A percentile compares a stretch with the other conserved stretches of the same genome.
Evolutionary conservation across 2,113 vertebrate genomes (phyloP).

Genomic region (Orthochromis malagaraziensis): DNA sequence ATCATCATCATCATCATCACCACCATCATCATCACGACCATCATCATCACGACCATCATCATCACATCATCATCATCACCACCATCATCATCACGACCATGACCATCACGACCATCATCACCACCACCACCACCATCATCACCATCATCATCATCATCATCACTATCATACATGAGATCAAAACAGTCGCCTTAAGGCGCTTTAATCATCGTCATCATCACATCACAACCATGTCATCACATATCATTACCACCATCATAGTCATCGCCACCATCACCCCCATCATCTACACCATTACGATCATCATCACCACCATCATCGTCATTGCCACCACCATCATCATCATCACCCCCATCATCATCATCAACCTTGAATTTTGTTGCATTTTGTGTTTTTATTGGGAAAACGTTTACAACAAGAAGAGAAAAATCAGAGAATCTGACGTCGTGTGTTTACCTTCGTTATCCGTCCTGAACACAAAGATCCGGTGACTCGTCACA

Average conservation of each 20-base stretch:
- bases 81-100: accelerated
- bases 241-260: not conserved
- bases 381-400: not conserved
- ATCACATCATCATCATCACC: accelerated
- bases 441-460: constrained; percentile 76
- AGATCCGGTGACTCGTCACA: constrained; percentile 87
- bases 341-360: not conserved
- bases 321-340: not conserved
- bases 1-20: accelerated
- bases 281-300: not conserved
- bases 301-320: too few species aligned
- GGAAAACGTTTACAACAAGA: not conserved
- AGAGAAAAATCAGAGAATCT: not conserved
- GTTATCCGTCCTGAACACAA: constrained; percentile 87
- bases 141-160: accelerated
- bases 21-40: accelerated
- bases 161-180: not conserved
- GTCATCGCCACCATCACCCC: not conserved
- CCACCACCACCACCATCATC: not conserved
- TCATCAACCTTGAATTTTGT: not conserved
- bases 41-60: accelerated
- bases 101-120: accelerated
- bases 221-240: not conserved
- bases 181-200: not conserved
- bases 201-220: not conserved